phyloP scores from a whole-genome alignment of 2,113 vertebrate species.

The Narcine bancroftii region DNA sequence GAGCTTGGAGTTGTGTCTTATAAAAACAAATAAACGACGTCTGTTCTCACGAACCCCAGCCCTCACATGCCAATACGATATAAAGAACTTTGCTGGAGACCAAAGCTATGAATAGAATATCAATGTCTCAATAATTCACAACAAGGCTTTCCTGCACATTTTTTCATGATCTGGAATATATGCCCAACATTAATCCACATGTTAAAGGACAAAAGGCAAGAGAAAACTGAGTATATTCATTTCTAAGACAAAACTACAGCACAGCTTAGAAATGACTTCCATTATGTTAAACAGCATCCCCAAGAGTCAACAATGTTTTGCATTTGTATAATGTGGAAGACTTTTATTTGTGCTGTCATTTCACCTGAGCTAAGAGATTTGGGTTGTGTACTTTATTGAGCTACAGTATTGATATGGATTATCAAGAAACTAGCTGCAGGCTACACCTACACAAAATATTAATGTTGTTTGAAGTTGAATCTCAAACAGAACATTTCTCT shows the following conservation, averaged over 20 bases:
- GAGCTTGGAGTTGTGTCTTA: not conserved
- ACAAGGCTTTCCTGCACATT: not conserved
- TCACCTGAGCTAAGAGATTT: slow-evolving; percentile 8
- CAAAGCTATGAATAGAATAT: not conserved
- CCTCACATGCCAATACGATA: too few relatives aligned
- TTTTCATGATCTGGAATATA: not conserved
- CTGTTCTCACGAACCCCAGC: not conserved
- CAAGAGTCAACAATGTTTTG: not conserved
- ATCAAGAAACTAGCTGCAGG: slow-evolving; percentile 3
- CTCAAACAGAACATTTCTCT: not conserved
- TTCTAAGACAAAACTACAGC: not conserved
- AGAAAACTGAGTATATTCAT: not conserved
- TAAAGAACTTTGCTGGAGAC: not conserved
- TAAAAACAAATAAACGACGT: not conserved
- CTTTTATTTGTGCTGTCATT: slow-evolving; percentile 5
- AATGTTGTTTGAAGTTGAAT: not conserved
- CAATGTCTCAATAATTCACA: not conserved
- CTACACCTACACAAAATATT: slow-evolving; percentile 21
- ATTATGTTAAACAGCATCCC: not conserved
- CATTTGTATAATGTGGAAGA: not conserved
- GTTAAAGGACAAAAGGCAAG: not conserved
- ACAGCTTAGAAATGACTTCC: not conserved
- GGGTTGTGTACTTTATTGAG: not conserved
- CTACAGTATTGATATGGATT: not conserved
- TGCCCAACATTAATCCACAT: not conserved